Percentiles rank a stretch among this genome's conserved stretches.
Conservation (phyloP, 2,113 vertebrate species). For the Procavia capensis region DNA sequence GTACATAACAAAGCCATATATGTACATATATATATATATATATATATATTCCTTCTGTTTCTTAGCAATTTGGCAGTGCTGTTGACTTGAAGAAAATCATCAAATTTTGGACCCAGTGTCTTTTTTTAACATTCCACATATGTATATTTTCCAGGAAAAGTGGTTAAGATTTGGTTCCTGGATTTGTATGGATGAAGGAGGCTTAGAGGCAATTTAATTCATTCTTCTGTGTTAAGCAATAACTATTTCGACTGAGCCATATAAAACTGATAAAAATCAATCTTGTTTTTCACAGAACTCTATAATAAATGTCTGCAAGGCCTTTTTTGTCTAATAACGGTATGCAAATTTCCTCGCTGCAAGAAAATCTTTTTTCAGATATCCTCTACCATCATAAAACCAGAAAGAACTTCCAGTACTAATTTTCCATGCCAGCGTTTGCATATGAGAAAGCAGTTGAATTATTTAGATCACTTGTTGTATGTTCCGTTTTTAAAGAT, state of each 20-base stretch:
- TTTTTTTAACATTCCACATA: slow-evolving; percentile 65
- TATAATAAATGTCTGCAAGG: background rate
- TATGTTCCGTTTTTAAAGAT: slow-evolving; percentile 59
- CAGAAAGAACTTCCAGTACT: slow-evolving; percentile 16
- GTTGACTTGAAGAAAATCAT: slow-evolving; percentile 56
- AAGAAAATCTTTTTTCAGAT: slow-evolving; percentile 54
- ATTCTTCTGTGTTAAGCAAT: slow-evolving; percentile 57
- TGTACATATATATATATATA: too few relatives aligned
- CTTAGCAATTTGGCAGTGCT: slow-evolving; percentile 57
- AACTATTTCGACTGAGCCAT: slow-evolving; percentile 53
- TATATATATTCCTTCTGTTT: slow-evolving; percentile 26
- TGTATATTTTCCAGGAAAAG: slow-evolving; percentile 53
- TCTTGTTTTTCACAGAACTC: slow-evolving; percentile 2
- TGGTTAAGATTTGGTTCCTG: slow-evolving; percentile 50
- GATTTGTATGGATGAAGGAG: slow-evolving; percentile 37
- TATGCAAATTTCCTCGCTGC: slow-evolving; percentile 24
- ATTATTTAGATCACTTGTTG: slow-evolving; percentile 19
- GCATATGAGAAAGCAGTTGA: slow-evolving; percentile 13
- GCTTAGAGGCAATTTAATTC: slow-evolving; percentile 57
- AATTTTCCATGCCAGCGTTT: slow-evolving; percentile 6
- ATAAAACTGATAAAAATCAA: slow-evolving; percentile 68
- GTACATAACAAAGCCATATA: too few relatives aligned
- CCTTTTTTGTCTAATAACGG: slow-evolving; percentile 43
- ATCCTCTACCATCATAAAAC: background rate
- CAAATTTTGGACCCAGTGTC: slow-evolving; percentile 41